These are phyloP conservation scores for Zaprionus vittiger DNA, from an alignment of 1,140 invertebrate genomes.

Conservation along the genomic window DNA sequence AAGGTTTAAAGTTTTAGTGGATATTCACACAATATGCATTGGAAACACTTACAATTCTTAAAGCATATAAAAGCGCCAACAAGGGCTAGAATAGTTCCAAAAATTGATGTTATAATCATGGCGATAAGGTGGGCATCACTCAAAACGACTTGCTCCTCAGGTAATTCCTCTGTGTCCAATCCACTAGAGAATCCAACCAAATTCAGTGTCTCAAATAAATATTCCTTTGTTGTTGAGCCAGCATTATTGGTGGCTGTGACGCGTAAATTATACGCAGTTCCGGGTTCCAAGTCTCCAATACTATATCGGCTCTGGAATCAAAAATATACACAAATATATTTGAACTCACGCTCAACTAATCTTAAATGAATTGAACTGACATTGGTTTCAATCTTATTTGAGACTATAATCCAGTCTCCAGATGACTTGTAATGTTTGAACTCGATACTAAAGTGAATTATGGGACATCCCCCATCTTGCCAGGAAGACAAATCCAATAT, in stretches of 20 bases:
- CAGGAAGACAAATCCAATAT: conserved; percentile 87
- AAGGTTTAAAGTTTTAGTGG: neutral
- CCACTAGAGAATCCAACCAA: conserved; percentile 85
- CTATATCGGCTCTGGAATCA: conserved; percentile 81
- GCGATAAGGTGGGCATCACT: conserved; percentile 85
- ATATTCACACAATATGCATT: neutral
- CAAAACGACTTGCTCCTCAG: conserved; percentile 84
- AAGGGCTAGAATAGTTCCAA: conserved; percentile 85
- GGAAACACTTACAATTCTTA: conserved; percentile 84
- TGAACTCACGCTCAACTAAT: neutral
- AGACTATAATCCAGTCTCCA: conserved; percentile 86
- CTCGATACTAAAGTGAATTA: conserved; percentile 88
- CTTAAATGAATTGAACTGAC: conserved; percentile 37
- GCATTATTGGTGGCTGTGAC: conserved; percentile 90
- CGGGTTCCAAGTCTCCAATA: conserved; percentile 88
- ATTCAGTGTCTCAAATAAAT: conserved; percentile 88
- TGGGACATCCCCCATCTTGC: conserved; percentile 88
- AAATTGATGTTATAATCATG: conserved; percentile 85
- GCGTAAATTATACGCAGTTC: conserved; percentile 88
- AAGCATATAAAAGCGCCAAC: conserved; percentile 86
- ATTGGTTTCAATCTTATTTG: conserved; percentile 85
- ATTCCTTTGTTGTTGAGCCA: conserved; percentile 88
- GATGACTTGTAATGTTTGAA: conserved; percentile 85
- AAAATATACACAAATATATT: conserved; percentile 5
- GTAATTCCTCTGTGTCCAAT: conserved; percentile 78